A percentile compares a stretch with the other conserved stretches of the same genome.
phyloP scores from a whole-genome alignment of 2,113 vertebrate genomes.

The Zosterops japonicus region DNA sequence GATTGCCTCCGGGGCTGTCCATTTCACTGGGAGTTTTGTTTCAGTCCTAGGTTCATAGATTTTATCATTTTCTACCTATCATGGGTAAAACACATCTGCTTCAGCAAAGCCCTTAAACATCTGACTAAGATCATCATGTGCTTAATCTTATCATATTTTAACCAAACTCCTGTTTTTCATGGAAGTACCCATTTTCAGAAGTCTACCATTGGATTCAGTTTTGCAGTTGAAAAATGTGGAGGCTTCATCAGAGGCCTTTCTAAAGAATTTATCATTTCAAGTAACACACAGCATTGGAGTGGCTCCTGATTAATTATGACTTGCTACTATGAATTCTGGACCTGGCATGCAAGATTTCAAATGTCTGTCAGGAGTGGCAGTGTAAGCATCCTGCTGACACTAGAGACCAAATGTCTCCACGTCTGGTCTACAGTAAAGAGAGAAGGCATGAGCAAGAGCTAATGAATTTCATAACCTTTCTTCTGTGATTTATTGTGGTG shows the following conservation, averaged over 20 bases:
- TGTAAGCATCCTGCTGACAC: neutral
- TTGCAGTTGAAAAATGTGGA: neutral
- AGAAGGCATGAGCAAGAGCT: neutral
- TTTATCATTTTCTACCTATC: slow-evolving; percentile 82
- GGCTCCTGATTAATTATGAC: slow-evolving; percentile 35
- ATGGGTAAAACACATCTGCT: slow-evolving; percentile 6
- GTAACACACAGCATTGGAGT: neutral
- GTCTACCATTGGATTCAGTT: neutral
- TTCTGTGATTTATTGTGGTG: slow-evolving; percentile 34
- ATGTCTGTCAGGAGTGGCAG: neutral
- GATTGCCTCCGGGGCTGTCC: slow-evolving; percentile 93
- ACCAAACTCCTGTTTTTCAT: neutral
- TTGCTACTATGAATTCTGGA: slow-evolving; percentile 32
- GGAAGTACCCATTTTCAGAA: neutral
- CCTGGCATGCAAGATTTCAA: neutral
- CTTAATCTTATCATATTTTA: neutral
- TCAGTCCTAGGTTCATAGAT: slow-evolving; percentile 85
- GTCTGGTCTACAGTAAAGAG: slow-evolving; percentile 18
- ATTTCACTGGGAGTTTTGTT: slow-evolving; percentile 93
- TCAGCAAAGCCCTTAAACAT: neutral
- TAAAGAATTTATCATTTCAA: slow-evolving; percentile 45
- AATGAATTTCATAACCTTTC: slow-evolving; percentile 2
- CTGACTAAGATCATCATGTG: neutral
- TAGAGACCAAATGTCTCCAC: neutral
- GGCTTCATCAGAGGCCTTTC: neutral